Evolutionary conservation across 2,797 vertebrate genomes (phyloP).

Genomic region (Mormyrus hasselquistii): DNA sequence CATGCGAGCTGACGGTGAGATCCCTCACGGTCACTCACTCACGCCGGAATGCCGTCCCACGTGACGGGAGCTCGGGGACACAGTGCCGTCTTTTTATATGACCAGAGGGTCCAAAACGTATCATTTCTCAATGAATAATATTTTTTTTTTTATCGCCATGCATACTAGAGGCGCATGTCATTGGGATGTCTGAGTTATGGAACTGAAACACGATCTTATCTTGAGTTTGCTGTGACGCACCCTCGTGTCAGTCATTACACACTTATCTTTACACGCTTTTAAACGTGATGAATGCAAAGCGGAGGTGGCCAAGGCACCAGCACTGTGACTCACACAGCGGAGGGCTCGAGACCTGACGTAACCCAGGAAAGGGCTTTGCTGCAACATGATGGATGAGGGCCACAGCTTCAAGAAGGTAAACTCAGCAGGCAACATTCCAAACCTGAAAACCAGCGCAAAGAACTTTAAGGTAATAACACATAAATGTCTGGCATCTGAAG

Average conservation of each 20-base stretch:
- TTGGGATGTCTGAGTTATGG: background rate
- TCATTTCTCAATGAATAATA: background rate
- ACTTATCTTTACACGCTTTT: background rate
- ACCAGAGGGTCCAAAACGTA: background rate
- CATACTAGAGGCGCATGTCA: background rate
- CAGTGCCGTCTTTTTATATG: background rate
- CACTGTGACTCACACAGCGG: background rate
- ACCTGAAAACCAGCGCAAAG: background rate
- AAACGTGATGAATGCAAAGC: background rate
- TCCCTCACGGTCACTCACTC: background rate
- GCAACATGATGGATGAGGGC: background rate
- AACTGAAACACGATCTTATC: background rate
- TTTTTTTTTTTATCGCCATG: background rate
- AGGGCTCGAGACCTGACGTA: background rate
- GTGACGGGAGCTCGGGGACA: background rate
- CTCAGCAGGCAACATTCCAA: background rate
- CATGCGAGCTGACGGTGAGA: constrained; percentile 26
- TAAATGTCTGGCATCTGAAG: background rate
- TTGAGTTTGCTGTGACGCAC: background rate
- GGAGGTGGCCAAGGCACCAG: background rate
- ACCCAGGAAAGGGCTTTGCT: background rate
- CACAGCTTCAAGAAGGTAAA: background rate
- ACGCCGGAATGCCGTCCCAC: background rate
- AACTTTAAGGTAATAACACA: background rate
- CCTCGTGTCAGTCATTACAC: background rate